Percentiles rank a stretch among this genome's conserved stretches.
Conservation (phyloP, 2,888 invertebrate species). For the Agrilus cyanescens region DNA sequence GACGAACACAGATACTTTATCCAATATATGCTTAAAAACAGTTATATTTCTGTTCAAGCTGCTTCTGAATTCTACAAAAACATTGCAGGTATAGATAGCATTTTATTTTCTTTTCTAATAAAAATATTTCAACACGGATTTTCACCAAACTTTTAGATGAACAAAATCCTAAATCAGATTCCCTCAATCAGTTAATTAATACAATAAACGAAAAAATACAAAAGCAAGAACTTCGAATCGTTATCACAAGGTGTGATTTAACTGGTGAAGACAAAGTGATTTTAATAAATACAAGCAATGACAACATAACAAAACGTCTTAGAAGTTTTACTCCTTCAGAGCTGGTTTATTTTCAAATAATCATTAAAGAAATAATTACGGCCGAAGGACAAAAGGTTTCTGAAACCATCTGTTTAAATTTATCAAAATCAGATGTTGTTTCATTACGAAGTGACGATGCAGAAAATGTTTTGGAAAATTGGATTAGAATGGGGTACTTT, state of each 20-base stretch:
- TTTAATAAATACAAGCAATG: conserved; percentile 25
- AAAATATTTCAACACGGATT: background rate
- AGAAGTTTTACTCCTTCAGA: conserved; percentile 20
- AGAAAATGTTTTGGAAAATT: conserved; percentile 22
- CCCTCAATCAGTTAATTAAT: conserved; percentile 18
- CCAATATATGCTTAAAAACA: conserved; percentile 26
- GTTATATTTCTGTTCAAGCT: conserved; percentile 17
- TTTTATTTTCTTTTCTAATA: background rate
- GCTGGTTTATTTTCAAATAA: conserved; percentile 27
- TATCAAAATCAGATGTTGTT: conserved; percentile 21
- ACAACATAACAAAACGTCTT: conserved; percentile 25
- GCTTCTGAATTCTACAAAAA: conserved; percentile 16
- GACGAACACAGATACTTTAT: conserved; percentile 20
- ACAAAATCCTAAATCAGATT: conserved; percentile 3
- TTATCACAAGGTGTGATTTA: conserved; percentile 24
- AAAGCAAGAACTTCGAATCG: conserved; percentile 24
- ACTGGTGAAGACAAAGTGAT: conserved; percentile 21
- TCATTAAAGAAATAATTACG: conserved; percentile 25
- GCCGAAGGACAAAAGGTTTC: conserved; percentile 21
- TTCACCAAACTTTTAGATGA: conserved; percentile 2
- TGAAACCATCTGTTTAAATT: conserved; percentile 23
- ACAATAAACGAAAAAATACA: conserved; percentile 25
- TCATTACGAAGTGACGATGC: conserved; percentile 21
- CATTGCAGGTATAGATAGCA: background rate
- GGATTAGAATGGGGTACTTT: conserved; percentile 24